Evolutionary conservation across 2,797 vertebrate species (phyloP), one percentile per base, ranked within the genome.

Genomic region (Karalla daura): DNA sequence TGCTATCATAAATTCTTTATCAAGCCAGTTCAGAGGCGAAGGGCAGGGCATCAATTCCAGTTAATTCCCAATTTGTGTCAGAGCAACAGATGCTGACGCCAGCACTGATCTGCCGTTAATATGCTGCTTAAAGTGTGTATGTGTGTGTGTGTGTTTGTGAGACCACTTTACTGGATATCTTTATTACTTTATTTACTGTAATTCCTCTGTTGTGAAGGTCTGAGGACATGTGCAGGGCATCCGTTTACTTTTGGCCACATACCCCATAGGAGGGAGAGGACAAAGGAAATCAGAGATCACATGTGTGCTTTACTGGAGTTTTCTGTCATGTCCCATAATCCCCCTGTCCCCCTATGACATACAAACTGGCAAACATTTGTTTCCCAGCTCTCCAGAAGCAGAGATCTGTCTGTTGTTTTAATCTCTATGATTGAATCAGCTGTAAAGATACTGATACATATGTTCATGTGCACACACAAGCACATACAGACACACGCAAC

Each of bases 21-120:
- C 95, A 96, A 95, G 73, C 67, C 95, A 96, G 95, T 96, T 97
- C 95, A 96, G 95, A 96, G 95, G 96, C 77, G 70, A 88, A 59
- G 94, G 94, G 93, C 95, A 95, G 95, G 95, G 96, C 96, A 97
- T 98, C 96, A 97, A 97, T 98, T 98, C 96, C 96, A 95, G 95
- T 97, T 98, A 98, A 97, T 96, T 98, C 95, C 96, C 96, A 96
- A 96, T 98, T 97, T 97, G 95, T 97, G 96, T 97, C 96, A 97
- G 95, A 95, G 95, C 95, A 96, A 95, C 96, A 98, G 96, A 97
- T 97, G 96, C 95, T 95, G 93, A 95, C 94, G 94, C 92, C 94
- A 93, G 95, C 94, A 92, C 95, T 95, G 95, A 97, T 96, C 94
- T 95, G 94, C 94, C 92, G 95, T 97, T 97, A 96, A 97, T 96